phyloP scores from a whole-genome alignment of 2,113 vertebrate genomes.

The Formicarius rufipectus region DNA sequence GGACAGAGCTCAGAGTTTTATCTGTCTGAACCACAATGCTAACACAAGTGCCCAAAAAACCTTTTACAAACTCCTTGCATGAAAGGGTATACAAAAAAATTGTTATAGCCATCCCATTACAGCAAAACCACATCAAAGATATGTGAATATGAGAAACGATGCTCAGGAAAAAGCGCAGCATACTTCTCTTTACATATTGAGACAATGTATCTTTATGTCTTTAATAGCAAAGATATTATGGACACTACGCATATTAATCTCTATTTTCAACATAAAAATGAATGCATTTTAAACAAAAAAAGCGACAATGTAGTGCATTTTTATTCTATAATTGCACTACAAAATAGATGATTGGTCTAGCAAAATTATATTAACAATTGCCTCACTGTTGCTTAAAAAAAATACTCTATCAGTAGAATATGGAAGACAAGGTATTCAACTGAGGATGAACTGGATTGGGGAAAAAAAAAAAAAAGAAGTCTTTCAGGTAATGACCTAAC shows the following conservation, averaged over 20 bases:
- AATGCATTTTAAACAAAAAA: background rate
- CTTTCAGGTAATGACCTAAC: conserved; percentile 21
- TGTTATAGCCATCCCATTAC: background rate
- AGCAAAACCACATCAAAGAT: background rate
- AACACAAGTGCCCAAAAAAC: background rate
- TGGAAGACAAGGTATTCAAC: conserved; percentile 22
- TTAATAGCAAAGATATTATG: background rate
- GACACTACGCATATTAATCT: background rate
- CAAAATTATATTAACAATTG: background rate
- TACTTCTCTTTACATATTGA: background rate
- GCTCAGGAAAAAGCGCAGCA: background rate
- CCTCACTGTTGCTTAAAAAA: background rate
- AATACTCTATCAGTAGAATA: background rate
- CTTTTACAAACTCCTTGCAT: background rate
- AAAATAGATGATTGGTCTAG: background rate
- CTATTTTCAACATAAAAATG: background rate
- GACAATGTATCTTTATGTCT: background rate
- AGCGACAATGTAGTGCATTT: background rate
- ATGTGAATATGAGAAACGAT: background rate
- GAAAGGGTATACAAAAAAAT: background rate
- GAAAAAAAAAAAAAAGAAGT: background rate
- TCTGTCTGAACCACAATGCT: background rate
- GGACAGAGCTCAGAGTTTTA: background rate
- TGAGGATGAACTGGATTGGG: background rate
- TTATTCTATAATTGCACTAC: background rate